Evolutionary conservation across 2,797 vertebrate genomes (phyloP).

Genomic region (Lerista edwardsae): DNA sequence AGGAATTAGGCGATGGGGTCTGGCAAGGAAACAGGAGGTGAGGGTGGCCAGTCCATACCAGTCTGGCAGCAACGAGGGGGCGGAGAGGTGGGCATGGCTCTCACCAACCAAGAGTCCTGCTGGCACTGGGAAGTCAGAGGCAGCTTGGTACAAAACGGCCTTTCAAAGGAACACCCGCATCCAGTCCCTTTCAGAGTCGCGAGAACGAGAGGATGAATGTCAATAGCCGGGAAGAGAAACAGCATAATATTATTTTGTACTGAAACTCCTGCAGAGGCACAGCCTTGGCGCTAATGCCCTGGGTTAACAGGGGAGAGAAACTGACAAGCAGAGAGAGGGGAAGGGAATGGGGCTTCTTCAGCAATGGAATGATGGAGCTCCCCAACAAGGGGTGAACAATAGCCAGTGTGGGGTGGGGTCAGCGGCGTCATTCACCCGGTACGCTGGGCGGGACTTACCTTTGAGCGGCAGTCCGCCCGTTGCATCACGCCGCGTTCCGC

Average conservation of each 20-base stretch:
- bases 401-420: neutral
- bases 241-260: neutral
- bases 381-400: neutral
- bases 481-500: no score
- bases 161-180: fast-evolving
- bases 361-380: neutral
- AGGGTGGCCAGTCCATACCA: slow-evolving; percentile 72
- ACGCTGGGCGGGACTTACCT: no score
- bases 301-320: no score
- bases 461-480: no score
- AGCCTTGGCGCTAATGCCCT: neutral
- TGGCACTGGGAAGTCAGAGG: slow-evolving; percentile 45
- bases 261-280: neutral
- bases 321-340: fast-evolving
- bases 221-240: neutral
- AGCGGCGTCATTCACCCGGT: no score
- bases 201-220: neutral
- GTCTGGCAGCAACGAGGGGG: slow-evolving; percentile 71
- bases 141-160: neutral
- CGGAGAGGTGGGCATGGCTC: slow-evolving; percentile 45
- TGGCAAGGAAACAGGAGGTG: slow-evolving; percentile 57
- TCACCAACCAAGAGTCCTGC: neutral
- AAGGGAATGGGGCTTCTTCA: no score
- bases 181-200: neutral
- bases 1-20: slow-evolving; percentile 69